Percentiles rank a stretch among this genome's conserved stretches.
phyloP scores from a whole-genome alignment of 35 echinoderm and acorn worm species.

The Ophioderma brevispina region DNA sequence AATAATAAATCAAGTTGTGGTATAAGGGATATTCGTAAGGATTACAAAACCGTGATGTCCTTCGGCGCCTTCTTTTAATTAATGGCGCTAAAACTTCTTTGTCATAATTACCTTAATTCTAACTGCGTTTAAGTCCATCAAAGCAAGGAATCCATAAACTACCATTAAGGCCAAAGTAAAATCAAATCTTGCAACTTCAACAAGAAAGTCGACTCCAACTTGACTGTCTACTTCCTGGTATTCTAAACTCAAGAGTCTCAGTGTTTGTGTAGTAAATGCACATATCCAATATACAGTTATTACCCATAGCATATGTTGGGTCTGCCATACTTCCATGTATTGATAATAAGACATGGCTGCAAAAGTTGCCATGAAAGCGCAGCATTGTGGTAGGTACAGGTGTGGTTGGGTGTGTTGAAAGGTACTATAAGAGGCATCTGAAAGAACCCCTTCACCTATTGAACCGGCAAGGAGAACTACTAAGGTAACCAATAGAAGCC shows the following conservation, averaged over 20 bases:
- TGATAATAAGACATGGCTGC: constrained; percentile 56
- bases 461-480: neutral
- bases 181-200: constrained; percentile 6
- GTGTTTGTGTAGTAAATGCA: constrained; percentile 1
- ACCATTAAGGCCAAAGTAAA: neutral
- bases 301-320: constrained; percentile 17
- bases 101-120: constrained; percentile 37
- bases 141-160: neutral
- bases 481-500: constrained; percentile 27
- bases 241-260: constrained; percentile 33
- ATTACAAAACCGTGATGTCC: no score
- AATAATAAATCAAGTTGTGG: no score
- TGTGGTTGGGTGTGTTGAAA: constrained; percentile 49
- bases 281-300: constrained; percentile 29
- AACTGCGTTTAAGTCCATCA: neutral
- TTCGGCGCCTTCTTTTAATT: no score
- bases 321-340: constrained; percentile 59
- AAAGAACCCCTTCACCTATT: constrained; percentile 55
- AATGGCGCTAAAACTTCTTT: no score
- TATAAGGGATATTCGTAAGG: no score
- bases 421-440: constrained; percentile 19
- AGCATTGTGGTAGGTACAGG: constrained; percentile 17
- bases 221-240: neutral
- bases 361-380: neutral
- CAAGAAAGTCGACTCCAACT: neutral